These are phyloP conservation scores for Pontoporia blainvillei DNA, from an alignment of 2,113 vertebrate species.

Conservation along the genomic window DNA sequence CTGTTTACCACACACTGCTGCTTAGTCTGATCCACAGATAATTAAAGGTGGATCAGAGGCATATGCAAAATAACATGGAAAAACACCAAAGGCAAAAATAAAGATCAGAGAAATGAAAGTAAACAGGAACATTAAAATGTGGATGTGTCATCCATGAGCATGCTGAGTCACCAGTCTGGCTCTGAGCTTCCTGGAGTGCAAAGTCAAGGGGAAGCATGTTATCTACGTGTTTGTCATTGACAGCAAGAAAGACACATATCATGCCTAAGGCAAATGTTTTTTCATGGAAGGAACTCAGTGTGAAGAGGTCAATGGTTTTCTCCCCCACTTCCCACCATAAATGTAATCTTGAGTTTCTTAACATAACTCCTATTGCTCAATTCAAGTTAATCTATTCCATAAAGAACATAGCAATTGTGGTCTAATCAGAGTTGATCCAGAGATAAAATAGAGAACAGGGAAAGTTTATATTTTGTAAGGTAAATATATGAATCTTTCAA, in stretches of 20 bases:
- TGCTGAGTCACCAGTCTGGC: neutral
- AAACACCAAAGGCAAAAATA: constrained; percentile 24
- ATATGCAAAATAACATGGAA: neutral
- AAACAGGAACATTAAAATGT: neutral
- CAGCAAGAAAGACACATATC: neutral
- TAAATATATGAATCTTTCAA: neutral
- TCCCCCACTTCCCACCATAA: neutral
- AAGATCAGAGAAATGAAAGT: constrained; percentile 18
- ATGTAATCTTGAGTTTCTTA: neutral
- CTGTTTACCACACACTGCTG: constrained; percentile 8
- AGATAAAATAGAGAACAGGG: neutral
- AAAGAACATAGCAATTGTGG: neutral
- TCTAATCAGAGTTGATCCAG: neutral
- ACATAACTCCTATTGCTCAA: neutral
- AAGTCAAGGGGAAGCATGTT: neutral
- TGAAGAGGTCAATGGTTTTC: neutral
- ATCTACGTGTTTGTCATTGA: neutral
- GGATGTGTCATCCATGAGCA: neutral
- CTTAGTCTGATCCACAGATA: constrained; percentile 20
- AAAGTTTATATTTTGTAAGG: neutral
- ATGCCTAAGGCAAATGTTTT: neutral
- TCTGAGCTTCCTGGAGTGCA: neutral
- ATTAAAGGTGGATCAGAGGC: constrained; percentile 7
- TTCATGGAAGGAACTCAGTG: neutral
- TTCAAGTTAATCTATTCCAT: neutral